phyloP scores from a whole-genome alignment of 2,888 invertebrate genomes.

The Philereme transversata region DNA sequence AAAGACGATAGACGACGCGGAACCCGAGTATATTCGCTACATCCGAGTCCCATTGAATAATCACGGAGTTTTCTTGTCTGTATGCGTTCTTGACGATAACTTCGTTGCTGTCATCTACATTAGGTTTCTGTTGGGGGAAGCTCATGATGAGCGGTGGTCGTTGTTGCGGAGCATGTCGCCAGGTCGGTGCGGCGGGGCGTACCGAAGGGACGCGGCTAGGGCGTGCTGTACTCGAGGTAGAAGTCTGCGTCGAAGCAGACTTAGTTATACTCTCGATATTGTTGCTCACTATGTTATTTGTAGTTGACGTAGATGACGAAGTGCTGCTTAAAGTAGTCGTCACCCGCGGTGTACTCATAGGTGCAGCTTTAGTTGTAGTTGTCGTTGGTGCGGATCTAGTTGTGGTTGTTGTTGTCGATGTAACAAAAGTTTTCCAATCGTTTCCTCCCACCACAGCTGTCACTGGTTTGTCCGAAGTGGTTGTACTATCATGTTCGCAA shows the following conservation, averaged over 20 bases:
- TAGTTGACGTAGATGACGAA: conserved; percentile 37
- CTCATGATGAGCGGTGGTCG: conserved; percentile 89
- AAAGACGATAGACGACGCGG: conserved; percentile 93
- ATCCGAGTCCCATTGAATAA: conserved; percentile 96
- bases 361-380: conserved; percentile 41
- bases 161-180: conserved; percentile 82
- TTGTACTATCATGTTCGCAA: conserved; percentile 78
- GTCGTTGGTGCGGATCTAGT: conserved; percentile 47
- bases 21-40: conserved; percentile 95
- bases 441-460: conserved; percentile 44
- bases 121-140: conserved; percentile 86
- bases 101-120: conserved; percentile 88
- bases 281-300: conserved; percentile 45
- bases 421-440: conserved; percentile 56
- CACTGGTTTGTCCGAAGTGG: conserved; percentile 53
- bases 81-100: conserved; percentile 94
- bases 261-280: conserved; percentile 54
- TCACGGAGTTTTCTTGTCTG: conserved; percentile 92
- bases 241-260: conserved; percentile 41
- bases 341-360: conserved; percentile 21
- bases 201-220: conserved; percentile 62
- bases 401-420: conserved; percentile 47
- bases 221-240: conserved; percentile 62
- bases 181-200: conserved; percentile 70
- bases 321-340: conserved; percentile 33